phyloP scores from a whole-genome alignment of 2,888 invertebrate species.

The Cephus rjabovi region DNA sequence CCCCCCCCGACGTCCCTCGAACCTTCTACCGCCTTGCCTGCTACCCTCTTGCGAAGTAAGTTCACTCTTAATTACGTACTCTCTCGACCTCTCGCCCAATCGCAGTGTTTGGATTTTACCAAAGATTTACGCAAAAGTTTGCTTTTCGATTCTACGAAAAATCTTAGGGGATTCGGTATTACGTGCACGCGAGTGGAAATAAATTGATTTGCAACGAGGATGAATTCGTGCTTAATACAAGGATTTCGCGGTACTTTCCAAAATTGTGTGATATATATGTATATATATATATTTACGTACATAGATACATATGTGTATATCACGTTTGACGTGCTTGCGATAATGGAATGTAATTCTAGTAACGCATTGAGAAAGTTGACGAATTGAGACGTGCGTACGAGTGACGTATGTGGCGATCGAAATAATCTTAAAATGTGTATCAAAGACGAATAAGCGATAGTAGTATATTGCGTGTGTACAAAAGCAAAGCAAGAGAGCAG shows the following conservation, averaged over 20 bases:
- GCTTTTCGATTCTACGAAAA: neutral
- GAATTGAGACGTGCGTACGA: neutral
- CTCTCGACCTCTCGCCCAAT: neutral
- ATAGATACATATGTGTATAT: neutral
- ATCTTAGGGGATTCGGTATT: neutral
- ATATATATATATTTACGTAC: constrained; percentile 1
- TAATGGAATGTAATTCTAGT: neutral
- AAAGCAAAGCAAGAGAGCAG: constrained; percentile 24
- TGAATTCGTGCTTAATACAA: neutral
- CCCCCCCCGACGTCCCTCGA: neutral
- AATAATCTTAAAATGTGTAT: neutral
- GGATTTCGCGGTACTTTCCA: neutral
- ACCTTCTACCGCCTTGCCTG: neutral
- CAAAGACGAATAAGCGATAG: constrained; percentile 26
- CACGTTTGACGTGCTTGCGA: neutral
- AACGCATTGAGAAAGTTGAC: neutral
- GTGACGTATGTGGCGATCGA: neutral
- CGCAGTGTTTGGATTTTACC: neutral
- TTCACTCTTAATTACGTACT: neutral
- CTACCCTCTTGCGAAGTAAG: neutral
- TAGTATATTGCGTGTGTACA: constrained; percentile 42
- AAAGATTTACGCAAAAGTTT: neutral
- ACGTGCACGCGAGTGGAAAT: neutral
- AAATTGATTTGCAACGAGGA: neutral
- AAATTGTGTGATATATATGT: neutral